A percentile compares a stretch with the other conserved stretches of the same genome.
Evolutionary conservation across 2,113 vertebrate species (phyloP).

Genomic region (Lasiurus cinereus): DNA sequence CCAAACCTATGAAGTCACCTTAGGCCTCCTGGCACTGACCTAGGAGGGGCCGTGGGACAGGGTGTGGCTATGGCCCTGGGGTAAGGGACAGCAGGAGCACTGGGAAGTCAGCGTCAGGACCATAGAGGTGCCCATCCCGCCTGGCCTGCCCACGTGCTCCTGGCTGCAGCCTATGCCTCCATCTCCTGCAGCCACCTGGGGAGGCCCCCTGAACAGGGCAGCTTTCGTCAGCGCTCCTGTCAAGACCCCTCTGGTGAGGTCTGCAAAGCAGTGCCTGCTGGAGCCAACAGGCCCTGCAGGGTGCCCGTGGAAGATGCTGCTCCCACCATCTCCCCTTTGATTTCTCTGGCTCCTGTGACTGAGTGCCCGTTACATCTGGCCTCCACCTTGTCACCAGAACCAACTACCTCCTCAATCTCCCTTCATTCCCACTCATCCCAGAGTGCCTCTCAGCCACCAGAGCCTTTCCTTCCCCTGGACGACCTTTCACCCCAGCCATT

Average conservation of each 20-base stretch:
- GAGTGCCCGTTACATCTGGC: rapidly evolving
- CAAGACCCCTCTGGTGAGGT: background rate
- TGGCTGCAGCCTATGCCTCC: background rate
- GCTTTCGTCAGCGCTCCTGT: background rate
- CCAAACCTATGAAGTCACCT: background rate
- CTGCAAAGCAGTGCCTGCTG: rapidly evolving
- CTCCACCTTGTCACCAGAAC: background rate
- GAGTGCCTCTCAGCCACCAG: background rate
- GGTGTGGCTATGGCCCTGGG: rapidly evolving
- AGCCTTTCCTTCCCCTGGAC: background rate
- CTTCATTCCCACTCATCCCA: background rate
- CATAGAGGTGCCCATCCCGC: rapidly evolving
- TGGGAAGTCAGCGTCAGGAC: background rate
- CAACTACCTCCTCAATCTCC: rapidly evolving
- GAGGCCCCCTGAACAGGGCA: background rate
- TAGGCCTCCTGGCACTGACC: rapidly evolving
- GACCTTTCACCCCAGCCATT: background rate
- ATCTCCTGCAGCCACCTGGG: background rate
- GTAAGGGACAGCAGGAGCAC: background rate
- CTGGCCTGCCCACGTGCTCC: background rate
- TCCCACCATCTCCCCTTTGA: rapidly evolving
- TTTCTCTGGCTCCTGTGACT: rapidly evolving
- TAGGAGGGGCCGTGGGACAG: too few relatives aligned
- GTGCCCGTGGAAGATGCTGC: background rate
- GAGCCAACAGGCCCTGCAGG: background rate